Conservation (phyloP, 92 coral and sea anemone species). For the Actinernus sp. region DNA sequence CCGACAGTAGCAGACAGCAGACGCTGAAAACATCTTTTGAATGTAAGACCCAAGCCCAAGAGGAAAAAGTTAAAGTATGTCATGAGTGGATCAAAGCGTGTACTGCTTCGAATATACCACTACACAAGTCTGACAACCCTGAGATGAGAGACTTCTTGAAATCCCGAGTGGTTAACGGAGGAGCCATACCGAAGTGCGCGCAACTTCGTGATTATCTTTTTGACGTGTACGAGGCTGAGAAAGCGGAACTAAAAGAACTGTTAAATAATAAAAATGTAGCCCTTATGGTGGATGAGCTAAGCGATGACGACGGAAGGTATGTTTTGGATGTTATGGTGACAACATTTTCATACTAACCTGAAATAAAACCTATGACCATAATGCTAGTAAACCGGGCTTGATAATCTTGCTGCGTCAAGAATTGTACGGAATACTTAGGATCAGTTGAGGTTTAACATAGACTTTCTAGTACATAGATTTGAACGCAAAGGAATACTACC, state of each 20-base stretch:
- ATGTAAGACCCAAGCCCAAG: slow-evolving; percentile 15
- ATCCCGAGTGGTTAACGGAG: slow-evolving; percentile 51
- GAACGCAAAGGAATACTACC: too few relatives aligned
- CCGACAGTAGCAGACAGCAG: slow-evolving; percentile 26
- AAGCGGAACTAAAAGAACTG: slow-evolving; percentile 22
- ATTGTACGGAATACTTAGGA: too few relatives aligned
- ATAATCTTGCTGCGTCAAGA: too few relatives aligned
- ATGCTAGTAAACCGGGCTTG: too few relatives aligned
- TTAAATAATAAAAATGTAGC: slow-evolving; percentile 41
- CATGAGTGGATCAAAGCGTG: slow-evolving; percentile 67
- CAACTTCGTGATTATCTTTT: slow-evolving; percentile 66
- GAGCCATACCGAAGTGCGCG: slow-evolving; percentile 49
- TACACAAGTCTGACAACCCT: slow-evolving; percentile 57
- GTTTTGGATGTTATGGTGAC: slow-evolving; percentile 54
- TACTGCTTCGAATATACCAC: slow-evolving; percentile 61
- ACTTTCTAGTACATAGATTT: too few relatives aligned
- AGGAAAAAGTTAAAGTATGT: slow-evolving; percentile 50
- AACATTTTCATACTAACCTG: too few relatives aligned
- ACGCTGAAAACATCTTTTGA: slow-evolving; percentile 40
- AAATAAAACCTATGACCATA: too few relatives aligned
- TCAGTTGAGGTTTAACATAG: too few relatives aligned
- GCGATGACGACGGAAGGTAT: slow-evolving; percentile 65
- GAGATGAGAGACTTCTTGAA: slow-evolving; percentile 32
- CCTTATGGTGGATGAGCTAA: slow-evolving; percentile 54
- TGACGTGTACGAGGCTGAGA: slow-evolving; percentile 53